These are phyloP conservation scores for Drosophila cyrtoloma DNA, from an alignment of 2,888 invertebrate species.

Conservation along the genomic window DNA sequence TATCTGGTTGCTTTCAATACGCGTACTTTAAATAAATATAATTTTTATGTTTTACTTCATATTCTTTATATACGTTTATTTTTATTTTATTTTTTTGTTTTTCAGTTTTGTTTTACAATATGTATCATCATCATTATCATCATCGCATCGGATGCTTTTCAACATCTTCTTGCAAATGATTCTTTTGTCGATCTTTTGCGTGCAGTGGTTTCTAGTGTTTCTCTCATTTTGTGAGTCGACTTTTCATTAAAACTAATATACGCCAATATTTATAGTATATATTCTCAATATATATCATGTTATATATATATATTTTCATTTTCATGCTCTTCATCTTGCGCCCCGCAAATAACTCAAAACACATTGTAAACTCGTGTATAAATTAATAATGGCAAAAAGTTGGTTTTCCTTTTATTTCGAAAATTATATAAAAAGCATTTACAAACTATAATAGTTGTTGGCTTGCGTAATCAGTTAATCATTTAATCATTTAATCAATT, in stretches of 20 bases:
- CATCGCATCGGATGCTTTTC: conserved; percentile 27
- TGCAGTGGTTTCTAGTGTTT: conserved; percentile 50
- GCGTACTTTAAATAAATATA: conserved; percentile 81
- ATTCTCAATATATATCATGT: conserved; percentile 55
- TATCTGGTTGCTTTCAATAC: conserved; percentile 81
- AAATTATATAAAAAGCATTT: conserved; percentile 81
- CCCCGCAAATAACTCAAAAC: conserved; percentile 66
- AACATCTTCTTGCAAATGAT: conserved; percentile 17
- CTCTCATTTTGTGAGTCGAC: conserved; percentile 39
- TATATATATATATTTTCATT: conserved; percentile 36
- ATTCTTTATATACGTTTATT: conserved; percentile 50
- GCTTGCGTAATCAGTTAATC: conserved; percentile 76
- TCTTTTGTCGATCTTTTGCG: conserved; percentile 51
- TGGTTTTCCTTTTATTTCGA: conserved; percentile 72
- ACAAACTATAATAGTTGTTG: conserved; percentile 81
- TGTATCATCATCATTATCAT: conserved; percentile 62
- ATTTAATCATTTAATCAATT: conserved; percentile 70
- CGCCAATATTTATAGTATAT: conserved; percentile 75
- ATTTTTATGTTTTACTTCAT: conserved; percentile 69
- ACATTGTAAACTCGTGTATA: conserved; percentile 62
- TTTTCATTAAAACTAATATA: conserved; percentile 57
- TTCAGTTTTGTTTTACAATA: conserved; percentile 69
- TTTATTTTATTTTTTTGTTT: conserved; percentile 26
- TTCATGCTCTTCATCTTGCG: conserved; percentile 45
- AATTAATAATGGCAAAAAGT: conserved; percentile 77